A percentile compares a stretch with the other conserved stretches of the same genome.
Conservation (phyloP, 1,140 invertebrate species). For the Caerostris extrusa region DNA sequence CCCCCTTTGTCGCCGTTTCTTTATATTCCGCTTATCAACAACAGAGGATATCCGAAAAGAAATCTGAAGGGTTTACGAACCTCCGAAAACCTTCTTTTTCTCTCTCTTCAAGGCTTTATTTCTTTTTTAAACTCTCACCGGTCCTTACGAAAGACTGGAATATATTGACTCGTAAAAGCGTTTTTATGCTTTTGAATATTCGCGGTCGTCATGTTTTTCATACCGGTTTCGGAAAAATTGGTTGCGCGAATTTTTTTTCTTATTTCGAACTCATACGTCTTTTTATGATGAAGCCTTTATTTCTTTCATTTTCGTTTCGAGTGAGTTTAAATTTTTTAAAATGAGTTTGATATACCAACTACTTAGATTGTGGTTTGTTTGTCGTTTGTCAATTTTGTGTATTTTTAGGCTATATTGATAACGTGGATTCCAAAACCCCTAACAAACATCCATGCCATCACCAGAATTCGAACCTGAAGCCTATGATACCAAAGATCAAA, state of each 20-base stretch:
- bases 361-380: too few species aligned
- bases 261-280: background rate
- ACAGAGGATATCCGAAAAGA: conserved; percentile 25
- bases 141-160: background rate
- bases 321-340: background rate
- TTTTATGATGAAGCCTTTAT: background rate
- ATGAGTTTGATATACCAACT: background rate
- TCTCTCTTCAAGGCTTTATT: background rate
- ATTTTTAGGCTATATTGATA: too few species aligned
- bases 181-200: too few species aligned
- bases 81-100: background rate
- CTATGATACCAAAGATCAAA: too few species aligned
- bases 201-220: too few species aligned
- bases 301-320: background rate
- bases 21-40: background rate
- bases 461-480: too few species aligned
- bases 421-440: too few species aligned
- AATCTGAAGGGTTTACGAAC: conserved; percentile 21
- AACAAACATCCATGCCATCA: too few species aligned
- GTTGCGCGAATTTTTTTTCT: background rate
- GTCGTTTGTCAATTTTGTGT: too few species aligned
- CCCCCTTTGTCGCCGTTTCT: too few species aligned
- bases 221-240: background rate
- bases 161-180: background rate
- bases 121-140: background rate